Evolutionary conservation across 1,140 invertebrate species (phyloP).

Genomic region (Drosophila lini): DNA sequence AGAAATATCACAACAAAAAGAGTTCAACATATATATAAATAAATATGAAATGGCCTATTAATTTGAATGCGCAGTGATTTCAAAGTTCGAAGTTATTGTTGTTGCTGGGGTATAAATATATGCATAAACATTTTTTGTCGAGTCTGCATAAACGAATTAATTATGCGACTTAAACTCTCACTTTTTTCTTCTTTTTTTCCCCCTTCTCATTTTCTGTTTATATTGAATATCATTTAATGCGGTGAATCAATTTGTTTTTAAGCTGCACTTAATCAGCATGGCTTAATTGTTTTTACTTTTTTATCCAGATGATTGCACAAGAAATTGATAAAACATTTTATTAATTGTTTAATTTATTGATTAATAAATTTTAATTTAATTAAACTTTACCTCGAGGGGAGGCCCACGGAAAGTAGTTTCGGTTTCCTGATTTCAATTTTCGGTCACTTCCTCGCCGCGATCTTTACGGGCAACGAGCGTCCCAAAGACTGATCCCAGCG

Average conservation of each 20-base stretch:
- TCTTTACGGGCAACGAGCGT: slow-evolving; percentile 52
- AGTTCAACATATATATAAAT: slow-evolving; percentile 14
- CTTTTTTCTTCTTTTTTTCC: slow-evolving; percentile 11
- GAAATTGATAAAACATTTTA: not conserved
- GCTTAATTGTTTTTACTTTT: slow-evolving; percentile 3
- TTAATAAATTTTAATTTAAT: not conserved
- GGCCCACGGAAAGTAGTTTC: not conserved
- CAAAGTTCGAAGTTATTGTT: slow-evolving; percentile 15
- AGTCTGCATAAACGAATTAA: slow-evolving; percentile 38
- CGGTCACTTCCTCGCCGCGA: slow-evolving; percentile 34
- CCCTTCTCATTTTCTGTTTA: slow-evolving; percentile 14
- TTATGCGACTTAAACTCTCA: slow-evolving; percentile 45
- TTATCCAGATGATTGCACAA: not conserved
- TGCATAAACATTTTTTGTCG: slow-evolving; percentile 27
- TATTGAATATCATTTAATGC: slow-evolving; percentile 23
- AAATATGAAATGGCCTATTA: slow-evolving; percentile 45
- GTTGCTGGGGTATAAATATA: slow-evolving; percentile 25
- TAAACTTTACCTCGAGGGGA: slow-evolving; percentile 40
- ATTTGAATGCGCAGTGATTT: slow-evolving; percentile 43
- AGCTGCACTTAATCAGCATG: slow-evolving; percentile 32
- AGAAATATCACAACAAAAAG: slow-evolving; percentile 44
- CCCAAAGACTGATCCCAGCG: slow-evolving; percentile 65
- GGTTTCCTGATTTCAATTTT: not conserved
- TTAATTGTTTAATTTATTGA: not conserved
- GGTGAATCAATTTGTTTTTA: slow-evolving; percentile 33